Percentiles rank a stretch among this genome's conserved stretches.
These are phyloP conservation scores for Threskiornis aethiopicus DNA, from an alignment of 2,797 vertebrate species.

Conservation along the genomic window DNA sequence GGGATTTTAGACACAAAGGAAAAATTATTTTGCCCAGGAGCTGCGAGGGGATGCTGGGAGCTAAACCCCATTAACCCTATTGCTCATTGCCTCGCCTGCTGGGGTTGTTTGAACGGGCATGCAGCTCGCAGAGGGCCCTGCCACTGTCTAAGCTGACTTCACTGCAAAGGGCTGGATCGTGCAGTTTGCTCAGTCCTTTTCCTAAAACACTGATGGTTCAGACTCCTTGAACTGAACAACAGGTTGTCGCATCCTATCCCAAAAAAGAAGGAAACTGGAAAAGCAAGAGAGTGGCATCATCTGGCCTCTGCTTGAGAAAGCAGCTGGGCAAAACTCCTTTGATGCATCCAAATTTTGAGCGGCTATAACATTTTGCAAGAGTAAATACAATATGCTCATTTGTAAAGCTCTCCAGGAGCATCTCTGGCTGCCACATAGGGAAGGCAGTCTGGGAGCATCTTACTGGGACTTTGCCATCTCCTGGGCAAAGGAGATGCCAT, in stretches of 20 bases:
- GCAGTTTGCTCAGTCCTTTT: not conserved
- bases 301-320: not conserved
- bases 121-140: not conserved
- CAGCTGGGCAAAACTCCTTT: not conserved
- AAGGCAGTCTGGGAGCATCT: not conserved
- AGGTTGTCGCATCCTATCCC: not conserved
- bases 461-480: not conserved
- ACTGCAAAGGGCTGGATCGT: not conserved
- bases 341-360: not conserved
- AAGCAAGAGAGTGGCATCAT: not conserved
- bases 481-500: not conserved
- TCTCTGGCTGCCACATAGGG: not conserved
- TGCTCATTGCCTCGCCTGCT: not conserved
- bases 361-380: not conserved
- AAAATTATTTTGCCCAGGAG: not conserved
- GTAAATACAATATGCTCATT: not conserved
- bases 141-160: not conserved
- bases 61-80: not conserved
- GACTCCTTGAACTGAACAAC: not conserved
- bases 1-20: not conserved
- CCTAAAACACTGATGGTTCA: not conserved
- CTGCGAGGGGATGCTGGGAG: not conserved
- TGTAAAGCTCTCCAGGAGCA: not conserved
- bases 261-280: not conserved
- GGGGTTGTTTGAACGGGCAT: fast-evolving